phyloP scores from a whole-genome alignment of 2,113 vertebrate genomes.

The Aramus guarauna region DNA sequence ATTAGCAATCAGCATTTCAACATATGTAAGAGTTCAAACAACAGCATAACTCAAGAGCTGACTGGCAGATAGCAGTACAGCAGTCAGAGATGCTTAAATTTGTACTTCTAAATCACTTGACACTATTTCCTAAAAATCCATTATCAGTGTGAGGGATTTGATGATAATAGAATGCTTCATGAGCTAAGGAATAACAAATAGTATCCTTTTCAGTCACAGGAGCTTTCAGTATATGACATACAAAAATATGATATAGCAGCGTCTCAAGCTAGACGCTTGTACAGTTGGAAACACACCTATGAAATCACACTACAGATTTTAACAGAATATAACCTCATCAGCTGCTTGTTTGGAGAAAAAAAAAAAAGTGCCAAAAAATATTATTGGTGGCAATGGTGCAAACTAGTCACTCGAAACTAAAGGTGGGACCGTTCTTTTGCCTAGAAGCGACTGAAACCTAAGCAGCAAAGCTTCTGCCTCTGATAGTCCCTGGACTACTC shows the following conservation, averaged over 20 bases:
- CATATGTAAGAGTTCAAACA: neutral
- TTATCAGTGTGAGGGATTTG: neutral
- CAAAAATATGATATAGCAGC: neutral
- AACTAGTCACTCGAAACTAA: neutral
- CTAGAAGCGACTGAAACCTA: neutral
- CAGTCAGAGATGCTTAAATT: neutral
- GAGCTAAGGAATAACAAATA: neutral
- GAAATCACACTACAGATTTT: neutral
- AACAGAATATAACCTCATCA: neutral
- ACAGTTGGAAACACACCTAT: neutral
- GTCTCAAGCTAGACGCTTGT: neutral
- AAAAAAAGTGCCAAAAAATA: neutral
- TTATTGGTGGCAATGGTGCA: neutral
- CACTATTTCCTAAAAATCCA: neutral
- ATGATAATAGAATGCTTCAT: neutral
- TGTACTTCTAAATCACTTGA: neutral
- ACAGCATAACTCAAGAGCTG: neutral
- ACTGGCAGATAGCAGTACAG: neutral
- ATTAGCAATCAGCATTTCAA: neutral
- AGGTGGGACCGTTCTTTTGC: neutral
- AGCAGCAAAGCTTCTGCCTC: neutral
- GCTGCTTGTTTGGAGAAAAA: neutral
- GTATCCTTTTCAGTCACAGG: neutral
- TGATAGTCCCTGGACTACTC: neutral
- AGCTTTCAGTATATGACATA: neutral